phyloP scores from a whole-genome alignment of 2,113 vertebrate species.

The Ceyx margarethae region DNA sequence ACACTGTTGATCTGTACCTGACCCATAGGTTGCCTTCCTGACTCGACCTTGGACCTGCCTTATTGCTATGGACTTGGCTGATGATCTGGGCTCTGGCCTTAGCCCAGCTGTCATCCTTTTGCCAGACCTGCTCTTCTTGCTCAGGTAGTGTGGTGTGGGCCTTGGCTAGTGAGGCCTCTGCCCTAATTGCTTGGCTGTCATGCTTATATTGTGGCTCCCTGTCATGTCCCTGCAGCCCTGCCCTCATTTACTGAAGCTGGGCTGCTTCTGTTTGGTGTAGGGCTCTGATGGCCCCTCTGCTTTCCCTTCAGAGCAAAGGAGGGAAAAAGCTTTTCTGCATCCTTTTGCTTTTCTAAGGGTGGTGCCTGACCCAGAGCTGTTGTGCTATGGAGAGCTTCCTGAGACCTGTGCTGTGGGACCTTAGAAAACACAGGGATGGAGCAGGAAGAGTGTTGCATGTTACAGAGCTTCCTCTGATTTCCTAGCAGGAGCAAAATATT shows the following conservation, averaged over 20 bases:
- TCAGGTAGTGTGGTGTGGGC: not conserved
- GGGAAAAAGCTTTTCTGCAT: not conserved
- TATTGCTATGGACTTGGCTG: rapidly evolving
- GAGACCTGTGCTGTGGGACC: not conserved
- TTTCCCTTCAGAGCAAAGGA: not conserved
- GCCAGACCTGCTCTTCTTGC: not conserved
- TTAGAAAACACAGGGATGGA: not conserved
- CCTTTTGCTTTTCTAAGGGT: not conserved
- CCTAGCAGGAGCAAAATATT: not conserved
- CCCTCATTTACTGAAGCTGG: rapidly evolving
- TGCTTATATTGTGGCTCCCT: rapidly evolving
- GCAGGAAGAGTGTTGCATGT: not conserved
- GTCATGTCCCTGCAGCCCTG: not conserved
- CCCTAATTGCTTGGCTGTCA: rapidly evolving
- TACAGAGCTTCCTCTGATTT: not conserved
- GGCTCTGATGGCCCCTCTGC: not conserved
- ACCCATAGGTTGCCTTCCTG: not conserved
- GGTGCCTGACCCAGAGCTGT: not conserved
- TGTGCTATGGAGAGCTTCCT: rapidly evolving
- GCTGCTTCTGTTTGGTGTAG: not conserved
- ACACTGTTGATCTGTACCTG: not conserved
- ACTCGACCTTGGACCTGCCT: not conserved
- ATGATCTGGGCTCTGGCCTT: not conserved
- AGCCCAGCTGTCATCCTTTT: not conserved
- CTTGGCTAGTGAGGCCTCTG: not conserved